phyloP scores from a whole-genome alignment of 2,797 vertebrate genomes.

The Artibeus lituratus region DNA sequence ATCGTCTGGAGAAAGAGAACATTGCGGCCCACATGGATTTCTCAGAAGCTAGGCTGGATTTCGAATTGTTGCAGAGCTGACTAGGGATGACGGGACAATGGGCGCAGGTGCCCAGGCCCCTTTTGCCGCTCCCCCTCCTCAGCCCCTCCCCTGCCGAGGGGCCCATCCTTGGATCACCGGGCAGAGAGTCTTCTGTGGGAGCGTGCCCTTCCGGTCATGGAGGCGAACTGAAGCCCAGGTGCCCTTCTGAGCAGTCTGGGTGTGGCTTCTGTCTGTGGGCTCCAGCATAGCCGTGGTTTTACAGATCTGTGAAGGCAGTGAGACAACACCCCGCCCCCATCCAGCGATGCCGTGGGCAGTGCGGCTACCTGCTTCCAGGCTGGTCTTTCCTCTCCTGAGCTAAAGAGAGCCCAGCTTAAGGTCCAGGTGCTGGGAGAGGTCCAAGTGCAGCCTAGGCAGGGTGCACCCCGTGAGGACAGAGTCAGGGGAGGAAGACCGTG shows the following conservation, averaged over 20 bases:
- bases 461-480: fast-evolving
- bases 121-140: background rate
- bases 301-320: background rate
- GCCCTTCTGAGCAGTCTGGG: background rate
- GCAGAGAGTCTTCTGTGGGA: background rate
- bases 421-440: background rate
- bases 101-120: background rate
- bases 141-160: background rate
- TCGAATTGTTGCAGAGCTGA: background rate
- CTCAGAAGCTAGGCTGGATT: background rate
- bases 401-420: background rate
- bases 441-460: background rate
- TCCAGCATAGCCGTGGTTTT: background rate
- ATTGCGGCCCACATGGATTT: background rate
- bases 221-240: background rate
- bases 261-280: background rate
- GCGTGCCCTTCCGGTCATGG: background rate
- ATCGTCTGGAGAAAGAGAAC: background rate
- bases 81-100: background rate
- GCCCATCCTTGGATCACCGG: background rate
- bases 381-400: background rate
- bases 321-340: background rate
- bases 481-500: background rate
- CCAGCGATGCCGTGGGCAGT: fast-evolving
- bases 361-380: background rate